Conservation (phyloP, 1,140 invertebrate genomes). For the Pentalonia nigronervosa region DNA sequence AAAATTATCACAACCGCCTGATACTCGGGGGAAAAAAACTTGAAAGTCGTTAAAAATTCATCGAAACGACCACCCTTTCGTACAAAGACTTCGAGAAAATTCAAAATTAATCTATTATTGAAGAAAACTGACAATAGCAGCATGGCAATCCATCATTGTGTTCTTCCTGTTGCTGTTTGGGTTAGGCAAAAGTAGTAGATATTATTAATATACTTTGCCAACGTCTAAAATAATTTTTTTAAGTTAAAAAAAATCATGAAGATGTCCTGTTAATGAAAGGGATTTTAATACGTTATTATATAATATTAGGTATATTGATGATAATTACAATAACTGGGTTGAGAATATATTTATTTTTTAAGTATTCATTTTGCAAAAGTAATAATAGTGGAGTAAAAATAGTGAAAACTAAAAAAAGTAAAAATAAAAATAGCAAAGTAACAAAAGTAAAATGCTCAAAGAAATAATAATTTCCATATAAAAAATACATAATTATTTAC, state of each 20-base stretch:
- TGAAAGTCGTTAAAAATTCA: conserved; percentile 45
- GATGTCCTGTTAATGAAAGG: not conserved
- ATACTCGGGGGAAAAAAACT: conserved; percentile 29
- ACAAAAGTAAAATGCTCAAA: no score
- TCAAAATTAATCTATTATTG: conserved; percentile 48
- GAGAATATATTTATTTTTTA: not conserved
- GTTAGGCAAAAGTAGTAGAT: not conserved
- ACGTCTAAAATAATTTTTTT: not conserved
- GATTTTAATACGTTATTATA: not conserved
- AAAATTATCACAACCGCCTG: conserved; percentile 16
- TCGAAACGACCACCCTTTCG: conserved; percentile 9
- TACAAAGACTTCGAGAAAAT: not conserved
- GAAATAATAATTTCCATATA: no score
- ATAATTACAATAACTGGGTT: not conserved
- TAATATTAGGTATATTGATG: not conserved
- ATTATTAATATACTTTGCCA: conserved; percentile 30
- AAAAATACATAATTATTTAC: no score
- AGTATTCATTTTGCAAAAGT: not conserved
- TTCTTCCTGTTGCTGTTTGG: conserved; percentile 42
- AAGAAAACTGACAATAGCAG: conserved; percentile 54
- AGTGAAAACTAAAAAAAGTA: not conserved
- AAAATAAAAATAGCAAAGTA: not conserved
- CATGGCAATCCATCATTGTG: conserved; percentile 46
- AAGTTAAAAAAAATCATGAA: not conserved
- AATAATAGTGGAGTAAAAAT: no score